phyloP scores from a whole-genome alignment of 2,888 invertebrate species.

The Hirtodrosophila duncani region DNA sequence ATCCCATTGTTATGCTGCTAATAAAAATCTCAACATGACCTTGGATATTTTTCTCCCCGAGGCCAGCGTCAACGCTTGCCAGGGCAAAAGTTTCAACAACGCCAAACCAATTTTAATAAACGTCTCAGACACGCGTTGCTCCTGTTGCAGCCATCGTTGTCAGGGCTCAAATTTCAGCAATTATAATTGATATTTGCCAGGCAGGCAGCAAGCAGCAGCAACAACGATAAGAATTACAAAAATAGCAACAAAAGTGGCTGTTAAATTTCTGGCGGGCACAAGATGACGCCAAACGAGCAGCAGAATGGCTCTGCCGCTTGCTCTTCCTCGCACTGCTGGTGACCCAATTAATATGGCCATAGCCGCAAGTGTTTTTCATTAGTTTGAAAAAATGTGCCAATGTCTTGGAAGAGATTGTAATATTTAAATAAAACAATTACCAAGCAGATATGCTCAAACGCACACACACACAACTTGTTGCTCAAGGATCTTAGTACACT shows the following conservation, averaged over 20 bases:
- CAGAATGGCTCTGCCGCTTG: background rate
- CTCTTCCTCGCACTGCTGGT: background rate
- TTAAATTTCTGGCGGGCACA: conserved; percentile 14
- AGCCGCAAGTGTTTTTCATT: conserved; percentile 58
- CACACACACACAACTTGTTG: conserved; percentile 46
- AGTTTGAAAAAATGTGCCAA: no score
- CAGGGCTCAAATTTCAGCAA: conserved; percentile 30
- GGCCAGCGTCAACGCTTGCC: no score
- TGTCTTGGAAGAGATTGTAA: conserved; percentile 15
- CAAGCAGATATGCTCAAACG: conserved; percentile 10
- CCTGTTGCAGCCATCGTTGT: conserved; percentile 2
- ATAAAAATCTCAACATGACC: no score
- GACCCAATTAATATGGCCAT: conserved; percentile 54
- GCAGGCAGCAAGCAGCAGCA: background rate
- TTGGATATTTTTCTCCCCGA: no score
- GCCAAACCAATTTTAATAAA: conserved; percentile 25
- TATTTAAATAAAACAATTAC: conserved; percentile 35
- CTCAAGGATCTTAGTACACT: background rate
- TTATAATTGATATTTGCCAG: conserved; percentile 52
- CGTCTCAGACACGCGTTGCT: conserved; percentile 23
- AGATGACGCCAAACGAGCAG: conserved; percentile 32
- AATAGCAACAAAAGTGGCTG: conserved; percentile 22
- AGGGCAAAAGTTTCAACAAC: background rate
- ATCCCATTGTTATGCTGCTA: no score
- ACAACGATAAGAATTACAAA: conserved; percentile 14